Conservation (phyloP, 2,113 vertebrate species). For the Percina caprodes region DNA sequence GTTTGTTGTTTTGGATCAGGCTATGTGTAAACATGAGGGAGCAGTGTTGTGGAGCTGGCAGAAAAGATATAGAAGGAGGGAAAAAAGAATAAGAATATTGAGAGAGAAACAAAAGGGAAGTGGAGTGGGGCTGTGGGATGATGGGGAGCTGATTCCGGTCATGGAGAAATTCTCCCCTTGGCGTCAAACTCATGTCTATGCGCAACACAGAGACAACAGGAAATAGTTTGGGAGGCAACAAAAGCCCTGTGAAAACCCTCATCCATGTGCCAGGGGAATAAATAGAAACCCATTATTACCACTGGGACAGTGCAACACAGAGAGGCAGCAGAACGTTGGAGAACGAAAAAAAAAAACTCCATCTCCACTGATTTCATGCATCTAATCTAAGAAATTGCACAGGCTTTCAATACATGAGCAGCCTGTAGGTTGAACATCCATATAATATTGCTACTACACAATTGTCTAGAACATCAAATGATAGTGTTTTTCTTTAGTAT, state of each 20-base stretch:
- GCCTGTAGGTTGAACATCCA: constrained; percentile 4
- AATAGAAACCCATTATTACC: constrained; percentile 70
- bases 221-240: constrained; percentile 62
- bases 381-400: constrained; percentile 46
- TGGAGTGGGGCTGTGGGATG: constrained; percentile 36
- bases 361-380: constrained; percentile 36
- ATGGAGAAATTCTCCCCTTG: constrained; percentile 55
- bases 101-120: constrained; percentile 45
- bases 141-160: constrained; percentile 58
- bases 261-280: constrained; percentile 60
- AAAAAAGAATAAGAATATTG: constrained; percentile 38
- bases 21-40: constrained; percentile 72
- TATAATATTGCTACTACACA: constrained; percentile 11
- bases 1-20: constrained; percentile 65
- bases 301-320: constrained; percentile 38
- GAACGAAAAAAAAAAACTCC: constrained; percentile 19
- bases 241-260: constrained; percentile 58
- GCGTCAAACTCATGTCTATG: constrained; percentile 55
- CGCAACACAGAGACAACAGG: constrained; percentile 40
- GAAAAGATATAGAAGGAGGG: constrained; percentile 40
- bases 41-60: constrained; percentile 72
- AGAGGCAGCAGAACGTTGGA: constrained; percentile 24
- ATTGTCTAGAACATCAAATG: constrained; percentile 23
- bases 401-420: background rate
- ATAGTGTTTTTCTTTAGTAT: no score